A percentile compares a stretch with the other conserved stretches of the same genome.
Evolutionary conservation across 2,797 vertebrate species (phyloP).

Genomic region (Tenualosa thibaudeaui): DNA sequence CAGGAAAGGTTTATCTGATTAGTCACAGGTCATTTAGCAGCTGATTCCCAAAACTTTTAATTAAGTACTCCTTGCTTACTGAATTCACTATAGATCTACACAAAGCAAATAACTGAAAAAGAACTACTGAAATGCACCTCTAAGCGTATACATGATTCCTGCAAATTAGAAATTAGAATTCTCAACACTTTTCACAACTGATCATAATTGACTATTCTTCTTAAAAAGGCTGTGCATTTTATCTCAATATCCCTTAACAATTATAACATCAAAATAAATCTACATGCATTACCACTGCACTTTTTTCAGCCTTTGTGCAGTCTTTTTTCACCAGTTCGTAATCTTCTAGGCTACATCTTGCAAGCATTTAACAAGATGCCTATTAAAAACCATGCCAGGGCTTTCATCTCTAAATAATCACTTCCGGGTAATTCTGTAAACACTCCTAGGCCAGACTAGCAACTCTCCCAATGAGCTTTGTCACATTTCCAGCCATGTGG

Average conservation of each 20-base stretch:
- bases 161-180: neutral
- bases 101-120: no score
- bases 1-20: slow-evolving; percentile 10
- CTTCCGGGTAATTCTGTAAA: slow-evolving; percentile 55
- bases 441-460: slow-evolving; percentile 49
- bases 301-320: neutral
- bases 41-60: neutral
- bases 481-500: slow-evolving; percentile 31
- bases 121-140: no score
- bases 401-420: slow-evolving; percentile 64
- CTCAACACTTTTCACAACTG: neutral
- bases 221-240: neutral
- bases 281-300: neutral
- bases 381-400: slow-evolving; percentile 52
- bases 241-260: neutral
- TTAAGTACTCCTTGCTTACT: neutral
- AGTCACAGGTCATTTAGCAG: neutral
- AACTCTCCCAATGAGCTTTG: slow-evolving; percentile 31
- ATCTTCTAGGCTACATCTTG: slow-evolving; percentile 49
- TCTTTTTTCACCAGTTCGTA: slow-evolving; percentile 10
- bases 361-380: slow-evolving; percentile 50
- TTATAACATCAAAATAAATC: neutral
- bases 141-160: no score
- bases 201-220: neutral
- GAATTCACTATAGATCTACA: neutral